Evolutionary conservation across 2,888 invertebrate species (phyloP), one percentile per base, ranked within the genome.

Genomic region (Epirrhoe alternata): DNA sequence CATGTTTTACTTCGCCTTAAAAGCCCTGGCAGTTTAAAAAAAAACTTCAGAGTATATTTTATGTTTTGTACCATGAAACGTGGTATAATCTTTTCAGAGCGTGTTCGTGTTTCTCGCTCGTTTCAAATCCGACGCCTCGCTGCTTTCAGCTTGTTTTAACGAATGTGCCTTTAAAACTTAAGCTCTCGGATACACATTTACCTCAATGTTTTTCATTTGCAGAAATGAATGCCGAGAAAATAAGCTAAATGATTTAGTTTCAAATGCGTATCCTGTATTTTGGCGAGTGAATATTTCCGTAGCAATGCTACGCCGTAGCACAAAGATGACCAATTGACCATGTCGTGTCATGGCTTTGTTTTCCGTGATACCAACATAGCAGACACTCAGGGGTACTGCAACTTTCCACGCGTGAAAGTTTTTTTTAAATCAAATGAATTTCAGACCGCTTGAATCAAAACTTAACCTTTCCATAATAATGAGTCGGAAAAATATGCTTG

Each of bases 41-140:
- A 42, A 42, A 12, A 42, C 12, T 3, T 12, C 38, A 12, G 38
- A 42, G 47, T 47, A 16, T 14, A 16, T 47, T 47, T 47, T 16
- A 6, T 55, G 57, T 71, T 68, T 65, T 51, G 62, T 62, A 58
- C 56, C 24, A 45, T 53, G 63, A 58, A 65, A 69, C 68, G 61
- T 65, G 61, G 61, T 64, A 65, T 67, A 69, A 69, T 61, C 59
- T 64, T 69, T 68, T 64, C 55, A 57, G 35, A 64, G 61, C 55
- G 47, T 51, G 58, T 50, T 61, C 54, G 56, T 65, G 68, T 76
- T 76, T 72, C 75, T 73, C 71, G 57, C 70, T 75, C 75, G 64
- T 62, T 67, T 75, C 71, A 78, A 81, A 80, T 77, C 77, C 67
- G 73, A 78, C 74, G 83, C 74, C 72, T 79, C 79, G 80, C 70